Evolutionary conservation across 2,888 invertebrate genomes (phyloP).

Genomic region (Chesias legatella): DNA sequence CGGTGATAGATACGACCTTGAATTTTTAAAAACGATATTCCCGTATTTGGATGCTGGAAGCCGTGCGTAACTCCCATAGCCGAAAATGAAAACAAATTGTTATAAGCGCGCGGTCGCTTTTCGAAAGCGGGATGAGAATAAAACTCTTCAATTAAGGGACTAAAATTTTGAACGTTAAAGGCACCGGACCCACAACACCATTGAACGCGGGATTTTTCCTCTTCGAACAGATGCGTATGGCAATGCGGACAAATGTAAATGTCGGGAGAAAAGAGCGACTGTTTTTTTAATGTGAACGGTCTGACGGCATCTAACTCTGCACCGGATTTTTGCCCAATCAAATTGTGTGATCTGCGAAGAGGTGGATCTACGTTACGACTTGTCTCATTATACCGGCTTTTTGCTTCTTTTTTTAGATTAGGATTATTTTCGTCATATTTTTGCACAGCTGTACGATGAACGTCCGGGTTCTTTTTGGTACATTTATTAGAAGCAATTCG

Average conservation of each 20-base stretch:
- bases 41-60: neutral
- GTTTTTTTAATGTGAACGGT: neutral
- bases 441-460: too few relatives aligned
- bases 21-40: constrained; percentile 6
- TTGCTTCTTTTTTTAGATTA: too few relatives aligned
- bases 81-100: constrained; percentile 2
- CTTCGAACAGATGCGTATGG: neutral
- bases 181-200: neutral
- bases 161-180: too few relatives aligned
- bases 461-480: too few relatives aligned
- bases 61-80: neutral
- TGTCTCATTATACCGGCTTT: neutral
- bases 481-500: neutral
- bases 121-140: neutral
- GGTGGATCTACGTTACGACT: neutral
- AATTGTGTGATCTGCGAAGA: neutral
- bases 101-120: neutral
- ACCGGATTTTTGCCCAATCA: constrained; percentile 1
- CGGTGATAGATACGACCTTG: constrained; percentile 6
- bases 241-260: constrained; percentile 1
- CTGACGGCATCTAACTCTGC: neutral
- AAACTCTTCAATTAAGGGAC: constrained; percentile 1
- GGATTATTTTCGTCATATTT: too few relatives aligned
- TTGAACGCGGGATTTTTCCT: neutral
- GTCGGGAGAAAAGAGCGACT: neutral